Percentiles rank a stretch among this genome's conserved stretches.
phyloP scores from a whole-genome alignment of 2,797 vertebrate genomes.

The Ataeniobius toweri region DNA sequence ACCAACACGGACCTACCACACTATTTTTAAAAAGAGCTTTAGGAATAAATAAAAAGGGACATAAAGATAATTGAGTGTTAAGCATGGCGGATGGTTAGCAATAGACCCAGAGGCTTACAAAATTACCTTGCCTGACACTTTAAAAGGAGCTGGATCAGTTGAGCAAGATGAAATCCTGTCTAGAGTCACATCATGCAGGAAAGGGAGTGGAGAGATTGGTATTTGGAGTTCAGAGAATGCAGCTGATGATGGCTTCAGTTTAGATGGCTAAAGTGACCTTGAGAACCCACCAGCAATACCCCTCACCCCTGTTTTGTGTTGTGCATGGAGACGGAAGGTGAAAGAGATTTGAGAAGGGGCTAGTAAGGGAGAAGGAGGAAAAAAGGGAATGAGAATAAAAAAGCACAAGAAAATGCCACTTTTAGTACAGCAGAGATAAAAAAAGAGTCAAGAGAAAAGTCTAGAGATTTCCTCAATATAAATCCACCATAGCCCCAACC shows the following conservation, averaged over 20 bases:
- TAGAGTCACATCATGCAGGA: slow-evolving; percentile 65
- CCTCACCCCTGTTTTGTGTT: slow-evolving; percentile 20
- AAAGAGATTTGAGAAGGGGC: slow-evolving; percentile 38
- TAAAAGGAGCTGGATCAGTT: slow-evolving; percentile 59
- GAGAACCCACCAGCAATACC: background rate
- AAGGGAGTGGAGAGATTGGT: slow-evolving; percentile 30
- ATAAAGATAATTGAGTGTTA: slow-evolving; percentile 77
- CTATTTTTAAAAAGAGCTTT: slow-evolving; percentile 63
- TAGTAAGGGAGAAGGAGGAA: slow-evolving; percentile 12
- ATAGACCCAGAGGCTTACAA: slow-evolving; percentile 69
- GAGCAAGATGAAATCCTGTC: slow-evolving; percentile 70
- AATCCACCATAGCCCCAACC: background rate
- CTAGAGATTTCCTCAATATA: background rate
- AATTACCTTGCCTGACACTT: slow-evolving; percentile 75
- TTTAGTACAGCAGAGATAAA: slow-evolving; percentile 60
- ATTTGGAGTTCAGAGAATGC: slow-evolving; percentile 42
- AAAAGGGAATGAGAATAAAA: slow-evolving; percentile 29
- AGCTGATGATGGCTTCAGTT: slow-evolving; percentile 59
- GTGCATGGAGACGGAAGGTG: slow-evolving; percentile 28
- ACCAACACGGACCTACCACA: slow-evolving; percentile 40
- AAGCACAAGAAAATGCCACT: slow-evolving; percentile 71
- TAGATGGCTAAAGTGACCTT: slow-evolving; percentile 30
- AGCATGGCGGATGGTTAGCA: slow-evolving; percentile 68
- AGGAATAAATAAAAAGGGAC: slow-evolving; percentile 51
- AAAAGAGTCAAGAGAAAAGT: slow-evolving; percentile 31